Percentiles rank a stretch among this genome's conserved stretches.
Evolutionary conservation across 2,888 invertebrate genomes (phyloP).

Genomic region (Panopea generosa): DNA sequence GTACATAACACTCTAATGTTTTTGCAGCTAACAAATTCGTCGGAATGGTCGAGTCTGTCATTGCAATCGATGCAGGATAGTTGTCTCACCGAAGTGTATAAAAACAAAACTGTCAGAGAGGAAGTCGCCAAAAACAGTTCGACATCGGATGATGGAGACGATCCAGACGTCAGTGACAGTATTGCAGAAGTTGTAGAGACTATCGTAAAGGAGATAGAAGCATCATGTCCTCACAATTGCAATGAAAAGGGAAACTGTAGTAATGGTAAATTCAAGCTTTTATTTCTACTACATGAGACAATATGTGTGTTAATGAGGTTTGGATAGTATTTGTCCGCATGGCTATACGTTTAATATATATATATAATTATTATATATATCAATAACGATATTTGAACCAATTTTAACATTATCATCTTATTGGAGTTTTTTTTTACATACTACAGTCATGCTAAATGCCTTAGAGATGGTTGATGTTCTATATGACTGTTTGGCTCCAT

Average conservation of each 20-base stretch:
- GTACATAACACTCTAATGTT: no score
- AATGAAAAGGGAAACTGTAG: not conserved
- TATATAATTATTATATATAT: no score
- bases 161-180: not conserved
- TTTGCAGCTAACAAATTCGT: constrained; percentile 16
- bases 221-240: not conserved
- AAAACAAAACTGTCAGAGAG: constrained; percentile 27
- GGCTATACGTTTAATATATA: no score
- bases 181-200: not conserved
- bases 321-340: no score
- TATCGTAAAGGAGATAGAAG: not conserved
- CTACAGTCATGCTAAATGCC: no score
- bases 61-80: constrained; percentile 37
- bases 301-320: no score
- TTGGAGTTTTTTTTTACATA: no score
- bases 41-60: constrained; percentile 18
- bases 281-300: no score
- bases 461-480: no score
- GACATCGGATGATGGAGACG: not conserved
- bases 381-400: no score
- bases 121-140: not conserved
- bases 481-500: no score
- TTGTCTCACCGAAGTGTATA: constrained; percentile 24
- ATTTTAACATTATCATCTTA: no score
- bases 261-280: not conserved